These are phyloP conservation scores for Balaeniceps rex DNA, from an alignment of 2,113 vertebrate genomes.

Conservation along the genomic window DNA sequence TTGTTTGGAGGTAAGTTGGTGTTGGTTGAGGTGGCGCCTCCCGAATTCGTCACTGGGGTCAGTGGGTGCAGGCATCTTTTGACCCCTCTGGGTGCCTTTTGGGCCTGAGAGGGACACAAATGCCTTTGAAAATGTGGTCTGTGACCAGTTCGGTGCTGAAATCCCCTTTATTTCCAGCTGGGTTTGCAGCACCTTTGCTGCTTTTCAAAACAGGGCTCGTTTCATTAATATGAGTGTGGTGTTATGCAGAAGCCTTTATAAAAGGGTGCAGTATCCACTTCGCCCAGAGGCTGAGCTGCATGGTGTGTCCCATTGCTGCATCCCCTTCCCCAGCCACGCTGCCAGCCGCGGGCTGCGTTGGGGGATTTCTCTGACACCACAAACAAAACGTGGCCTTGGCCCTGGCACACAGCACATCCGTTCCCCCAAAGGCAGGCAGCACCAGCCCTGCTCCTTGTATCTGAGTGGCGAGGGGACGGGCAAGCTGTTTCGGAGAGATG, in stretches of 20 bases:
- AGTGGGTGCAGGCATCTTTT: not conserved
- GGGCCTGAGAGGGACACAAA: not conserved
- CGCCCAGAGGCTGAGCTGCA: not conserved
- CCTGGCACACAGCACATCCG: not conserved
- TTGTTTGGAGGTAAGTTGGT: not conserved
- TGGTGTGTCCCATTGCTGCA: not conserved
- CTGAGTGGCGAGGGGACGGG: fast-evolving
- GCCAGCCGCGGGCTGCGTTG: fast-evolving
- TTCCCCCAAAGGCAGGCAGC: not conserved
- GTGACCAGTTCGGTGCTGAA: not conserved
- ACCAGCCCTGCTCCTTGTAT: not conserved
- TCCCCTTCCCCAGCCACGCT: not conserved
- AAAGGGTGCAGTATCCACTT: not conserved
- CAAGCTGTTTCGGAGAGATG: fast-evolving
- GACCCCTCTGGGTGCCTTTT: not conserved
- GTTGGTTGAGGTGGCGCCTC: not conserved
- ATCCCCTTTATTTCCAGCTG: not conserved
- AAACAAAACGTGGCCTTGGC: not conserved
- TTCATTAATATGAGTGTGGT: fast-evolving
- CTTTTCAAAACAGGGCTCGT: not conserved
- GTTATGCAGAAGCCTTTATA: not conserved
- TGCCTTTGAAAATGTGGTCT: not conserved
- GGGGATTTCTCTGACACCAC: not conserved
- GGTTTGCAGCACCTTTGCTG: not conserved
- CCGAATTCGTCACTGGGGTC: not conserved